Percentiles rank a stretch among this genome's conserved stretches.
These are phyloP conservation scores for Teleogryllus oceanicus DNA, from an alignment of 2,888 invertebrate species.

Conservation along the genomic window DNA sequence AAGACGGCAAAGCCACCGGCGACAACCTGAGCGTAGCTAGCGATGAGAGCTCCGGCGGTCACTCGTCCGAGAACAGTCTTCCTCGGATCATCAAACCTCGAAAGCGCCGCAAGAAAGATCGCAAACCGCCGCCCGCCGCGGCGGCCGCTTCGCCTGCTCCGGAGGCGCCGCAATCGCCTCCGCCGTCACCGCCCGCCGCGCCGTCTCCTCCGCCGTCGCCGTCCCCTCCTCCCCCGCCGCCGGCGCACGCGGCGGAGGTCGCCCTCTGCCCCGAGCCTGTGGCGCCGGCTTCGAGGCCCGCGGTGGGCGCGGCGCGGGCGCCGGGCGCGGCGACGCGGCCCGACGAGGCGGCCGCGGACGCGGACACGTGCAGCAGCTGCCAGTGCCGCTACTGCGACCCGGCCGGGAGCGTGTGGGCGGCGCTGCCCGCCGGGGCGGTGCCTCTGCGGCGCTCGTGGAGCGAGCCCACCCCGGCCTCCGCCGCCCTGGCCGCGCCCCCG, in stretches of 20 bases:
- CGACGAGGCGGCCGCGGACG: not conserved
- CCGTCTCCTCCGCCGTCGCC: not conserved
- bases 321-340: slow-evolving; percentile 42
- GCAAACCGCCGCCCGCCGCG: slow-evolving; percentile 68
- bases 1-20: slow-evolving; percentile 52
- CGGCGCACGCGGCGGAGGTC: not conserved
- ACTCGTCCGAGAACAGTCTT: slow-evolving; percentile 67
- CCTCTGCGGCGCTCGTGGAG: slow-evolving; percentile 20
- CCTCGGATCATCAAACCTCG: slow-evolving; percentile 86
- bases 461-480: not conserved
- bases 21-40: slow-evolving; percentile 71
- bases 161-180: slow-evolving; percentile 44
- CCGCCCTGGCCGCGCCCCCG: not conserved
- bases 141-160: slow-evolving; percentile 33
- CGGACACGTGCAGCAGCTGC: slow-evolving; percentile 43
- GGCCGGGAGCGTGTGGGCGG: slow-evolving; percentile 70
- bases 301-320: not conserved
- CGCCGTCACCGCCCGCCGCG: not conserved
- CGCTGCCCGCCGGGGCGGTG: not conserved
- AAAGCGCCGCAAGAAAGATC: slow-evolving; percentile 84
- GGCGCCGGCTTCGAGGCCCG: not conserved
- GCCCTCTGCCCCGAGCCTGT: not conserved
- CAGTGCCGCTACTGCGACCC: slow-evolving; percentile 76
- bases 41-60: slow-evolving; percentile 68
- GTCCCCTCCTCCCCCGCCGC: not conserved